Conservation (phyloP, 2,113 vertebrate genomes). For the Rattus rattus region DNA sequence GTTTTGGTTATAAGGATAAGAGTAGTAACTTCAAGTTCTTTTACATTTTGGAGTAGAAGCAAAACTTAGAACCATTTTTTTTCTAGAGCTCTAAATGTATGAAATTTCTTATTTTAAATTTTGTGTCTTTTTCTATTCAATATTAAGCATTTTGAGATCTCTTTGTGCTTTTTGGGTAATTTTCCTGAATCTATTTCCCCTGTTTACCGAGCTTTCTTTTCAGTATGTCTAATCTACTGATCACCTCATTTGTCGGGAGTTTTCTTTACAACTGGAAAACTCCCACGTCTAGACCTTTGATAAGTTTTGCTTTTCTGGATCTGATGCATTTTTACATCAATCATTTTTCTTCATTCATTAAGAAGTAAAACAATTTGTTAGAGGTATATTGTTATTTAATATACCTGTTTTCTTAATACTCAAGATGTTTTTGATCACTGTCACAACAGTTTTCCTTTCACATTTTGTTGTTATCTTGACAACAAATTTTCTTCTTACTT, state of each 20-base stretch:
- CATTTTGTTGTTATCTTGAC: neutral
- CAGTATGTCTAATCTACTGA: neutral
- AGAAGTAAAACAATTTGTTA: neutral
- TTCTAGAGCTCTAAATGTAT: neutral
- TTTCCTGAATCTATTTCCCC: neutral
- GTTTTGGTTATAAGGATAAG: neutral
- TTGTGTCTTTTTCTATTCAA: neutral
- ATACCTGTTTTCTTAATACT: neutral
- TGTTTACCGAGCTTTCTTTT: neutral
- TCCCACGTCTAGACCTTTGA: neutral
- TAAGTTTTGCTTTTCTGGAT: neutral
- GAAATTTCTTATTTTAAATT: neutral
- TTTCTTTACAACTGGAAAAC: neutral
- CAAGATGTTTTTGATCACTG: neutral
- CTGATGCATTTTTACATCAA: neutral
- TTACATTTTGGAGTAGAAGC: neutral
- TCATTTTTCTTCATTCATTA: neutral
- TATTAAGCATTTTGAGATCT: neutral
- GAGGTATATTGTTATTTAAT: neutral
- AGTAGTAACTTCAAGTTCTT: neutral
- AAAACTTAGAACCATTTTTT: neutral
- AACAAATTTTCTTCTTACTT: constrained; percentile 30
- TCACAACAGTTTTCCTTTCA: neutral
- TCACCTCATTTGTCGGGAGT: neutral
- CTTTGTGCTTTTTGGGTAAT: neutral